Conservation (phyloP, 2,888 invertebrate genomes). For the Bombylius major region DNA sequence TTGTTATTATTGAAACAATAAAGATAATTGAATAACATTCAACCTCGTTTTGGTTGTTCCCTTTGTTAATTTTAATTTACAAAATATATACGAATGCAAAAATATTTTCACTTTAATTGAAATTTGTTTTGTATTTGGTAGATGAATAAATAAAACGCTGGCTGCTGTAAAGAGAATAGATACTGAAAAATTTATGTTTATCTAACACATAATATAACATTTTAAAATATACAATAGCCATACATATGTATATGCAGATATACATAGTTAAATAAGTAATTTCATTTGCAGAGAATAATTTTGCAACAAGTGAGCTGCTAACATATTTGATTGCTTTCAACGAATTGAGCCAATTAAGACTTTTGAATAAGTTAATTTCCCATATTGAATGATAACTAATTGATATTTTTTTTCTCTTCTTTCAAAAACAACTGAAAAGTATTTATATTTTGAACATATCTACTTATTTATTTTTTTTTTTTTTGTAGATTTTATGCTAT, state of each 20-base stretch:
- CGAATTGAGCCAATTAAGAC: not conserved
- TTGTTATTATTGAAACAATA: not conserved
- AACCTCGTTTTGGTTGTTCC: not conserved
- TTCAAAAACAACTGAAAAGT: too few species aligned
- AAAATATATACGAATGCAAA: not conserved
- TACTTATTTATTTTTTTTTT: too few species aligned
- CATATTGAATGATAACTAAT: not conserved
- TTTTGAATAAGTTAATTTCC: not conserved
- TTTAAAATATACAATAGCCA: not conserved
- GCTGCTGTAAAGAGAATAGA: too few species aligned
- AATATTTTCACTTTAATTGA: not conserved
- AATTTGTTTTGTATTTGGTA: not conserved
- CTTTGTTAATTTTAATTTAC: not conserved
- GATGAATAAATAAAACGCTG: too few species aligned
- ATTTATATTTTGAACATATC: too few species aligned
- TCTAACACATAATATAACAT: not conserved
- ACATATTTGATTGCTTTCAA: not conserved
- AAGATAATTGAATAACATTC: not conserved
- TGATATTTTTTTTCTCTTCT: not conserved
- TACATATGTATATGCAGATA: not conserved
- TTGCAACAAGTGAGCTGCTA: not conserved
- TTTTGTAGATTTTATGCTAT: too few species aligned
- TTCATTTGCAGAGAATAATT: not conserved
- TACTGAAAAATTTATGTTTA: too few species aligned
- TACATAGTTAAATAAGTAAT: too few species aligned